Conservation (phyloP, 2,797 vertebrate genomes). For the Muscicapa striata region DNA sequence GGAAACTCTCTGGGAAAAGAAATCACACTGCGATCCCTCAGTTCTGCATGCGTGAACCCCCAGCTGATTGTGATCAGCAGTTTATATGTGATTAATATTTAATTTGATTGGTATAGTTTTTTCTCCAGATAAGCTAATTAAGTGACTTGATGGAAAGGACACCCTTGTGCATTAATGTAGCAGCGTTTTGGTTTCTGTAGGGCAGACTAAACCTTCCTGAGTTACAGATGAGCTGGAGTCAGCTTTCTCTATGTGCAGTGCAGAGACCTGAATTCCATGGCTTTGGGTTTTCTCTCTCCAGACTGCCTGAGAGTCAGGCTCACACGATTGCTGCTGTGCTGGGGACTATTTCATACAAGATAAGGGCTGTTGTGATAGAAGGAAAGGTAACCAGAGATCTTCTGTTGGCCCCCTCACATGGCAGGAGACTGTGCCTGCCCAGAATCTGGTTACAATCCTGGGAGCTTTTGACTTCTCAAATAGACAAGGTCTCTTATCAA, state of each 20-base stretch:
- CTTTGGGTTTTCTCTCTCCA: not conserved
- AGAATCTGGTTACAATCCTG: not conserved
- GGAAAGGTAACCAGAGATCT: not conserved
- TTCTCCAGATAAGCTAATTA: slow-evolving; percentile 77
- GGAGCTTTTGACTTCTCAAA: not conserved
- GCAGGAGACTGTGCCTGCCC: not conserved
- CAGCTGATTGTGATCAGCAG: slow-evolving; percentile 74
- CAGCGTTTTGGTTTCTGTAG: slow-evolving; percentile 54
- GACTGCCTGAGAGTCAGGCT: not conserved
- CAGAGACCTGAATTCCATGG: not conserved
- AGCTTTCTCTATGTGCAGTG: not conserved
- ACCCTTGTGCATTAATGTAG: slow-evolving; percentile 51
- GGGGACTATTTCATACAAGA: not conserved
- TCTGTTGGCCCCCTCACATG: not conserved
- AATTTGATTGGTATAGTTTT: slow-evolving; percentile 77
- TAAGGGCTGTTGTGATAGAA: not conserved
- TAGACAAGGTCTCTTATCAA: slow-evolving; percentile 10
- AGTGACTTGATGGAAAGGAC: slow-evolving; percentile 65
- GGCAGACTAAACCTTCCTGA: slow-evolving; percentile 40
- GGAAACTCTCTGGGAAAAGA: slow-evolving; percentile 60
- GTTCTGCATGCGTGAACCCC: slow-evolving; percentile 54
- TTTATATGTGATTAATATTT: slow-evolving; percentile 81
- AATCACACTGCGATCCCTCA: slow-evolving; percentile 55
- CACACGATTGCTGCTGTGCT: not conserved
- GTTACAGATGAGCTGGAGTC: slow-evolving; percentile 33